Evolutionary conservation across 1,140 invertebrate genomes (phyloP).

Genomic region (Hermatobates lingyangjiaoensis): DNA sequence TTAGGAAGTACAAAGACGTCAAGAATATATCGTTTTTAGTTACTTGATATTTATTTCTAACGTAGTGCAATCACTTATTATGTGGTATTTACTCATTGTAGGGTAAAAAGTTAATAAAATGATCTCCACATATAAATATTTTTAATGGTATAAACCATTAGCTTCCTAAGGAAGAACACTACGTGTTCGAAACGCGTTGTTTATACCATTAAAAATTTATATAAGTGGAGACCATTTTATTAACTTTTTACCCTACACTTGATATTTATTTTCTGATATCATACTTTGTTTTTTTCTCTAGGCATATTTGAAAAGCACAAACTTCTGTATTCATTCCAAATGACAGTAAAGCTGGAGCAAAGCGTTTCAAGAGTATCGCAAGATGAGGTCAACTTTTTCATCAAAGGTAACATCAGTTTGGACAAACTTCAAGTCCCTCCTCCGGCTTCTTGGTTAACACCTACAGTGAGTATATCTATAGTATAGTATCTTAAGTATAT

Average conservation of each 20-base stretch:
- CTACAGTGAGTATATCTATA: too few species aligned
- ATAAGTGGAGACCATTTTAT: too few species aligned
- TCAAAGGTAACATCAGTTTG: slow-evolving; percentile 59
- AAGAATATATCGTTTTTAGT: neutral
- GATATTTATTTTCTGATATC: slow-evolving; percentile 1
- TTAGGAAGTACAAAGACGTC: neutral
- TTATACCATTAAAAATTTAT: too few species aligned
- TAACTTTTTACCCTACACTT: too few species aligned
- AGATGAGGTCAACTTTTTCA: slow-evolving; percentile 70
- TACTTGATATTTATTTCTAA: neutral
- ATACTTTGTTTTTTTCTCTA: slow-evolving; percentile 18
- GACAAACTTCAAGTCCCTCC: slow-evolving; percentile 45
- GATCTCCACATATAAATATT: too few species aligned
- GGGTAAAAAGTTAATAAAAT: too few species aligned
- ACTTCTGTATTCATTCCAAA: slow-evolving; percentile 75
- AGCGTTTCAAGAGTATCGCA: slow-evolving; percentile 39
- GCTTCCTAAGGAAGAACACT: too few species aligned
- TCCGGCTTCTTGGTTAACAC: slow-evolving; percentile 49
- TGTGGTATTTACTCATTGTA: too few species aligned
- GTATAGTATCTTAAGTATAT: too few species aligned
- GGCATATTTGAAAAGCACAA: slow-evolving; percentile 81
- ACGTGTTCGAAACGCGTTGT: too few species aligned
- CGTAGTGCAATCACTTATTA: too few species aligned
- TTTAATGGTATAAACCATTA: neutral
- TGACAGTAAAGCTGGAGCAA: slow-evolving; percentile 60